Percentiles rank a stretch among this genome's conserved stretches.
Evolutionary conservation across 2,797 vertebrate genomes (phyloP).

Genomic region (Pachyuromys duprasi): DNA sequence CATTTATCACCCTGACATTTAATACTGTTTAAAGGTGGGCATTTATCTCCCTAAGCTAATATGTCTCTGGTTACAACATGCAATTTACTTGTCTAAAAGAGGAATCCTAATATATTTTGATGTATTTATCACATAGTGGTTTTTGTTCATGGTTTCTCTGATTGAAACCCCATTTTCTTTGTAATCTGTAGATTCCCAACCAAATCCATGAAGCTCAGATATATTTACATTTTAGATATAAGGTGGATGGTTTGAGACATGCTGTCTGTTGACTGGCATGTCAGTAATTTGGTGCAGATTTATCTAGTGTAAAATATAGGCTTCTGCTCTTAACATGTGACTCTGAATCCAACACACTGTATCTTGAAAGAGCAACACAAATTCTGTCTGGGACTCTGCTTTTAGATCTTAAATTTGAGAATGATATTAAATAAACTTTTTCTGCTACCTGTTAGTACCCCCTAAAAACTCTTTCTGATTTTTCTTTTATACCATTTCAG

Average conservation of each 20-base stretch:
- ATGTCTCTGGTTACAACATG: neutral
- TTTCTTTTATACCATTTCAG: conserved; percentile 69
- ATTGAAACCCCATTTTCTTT: neutral
- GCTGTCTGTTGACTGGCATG: neutral
- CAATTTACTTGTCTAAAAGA: neutral
- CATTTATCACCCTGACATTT: conserved; percentile 16
- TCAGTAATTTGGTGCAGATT: neutral
- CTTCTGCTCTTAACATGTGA: neutral
- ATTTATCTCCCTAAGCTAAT: neutral
- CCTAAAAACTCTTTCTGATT: conserved; percentile 13
- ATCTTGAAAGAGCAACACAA: neutral
- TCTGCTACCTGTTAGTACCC: conserved; percentile 35
- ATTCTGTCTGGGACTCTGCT: neutral
- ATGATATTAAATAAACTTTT: neutral
- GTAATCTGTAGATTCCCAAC: neutral
- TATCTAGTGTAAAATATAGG: neutral
- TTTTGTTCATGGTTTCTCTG: neutral
- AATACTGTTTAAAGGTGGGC: neutral
- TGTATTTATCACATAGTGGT: neutral
- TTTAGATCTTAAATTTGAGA: neutral
- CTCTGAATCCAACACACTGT: accelerated
- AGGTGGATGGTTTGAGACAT: accelerated
- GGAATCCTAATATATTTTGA: neutral
- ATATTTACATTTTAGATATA: neutral
- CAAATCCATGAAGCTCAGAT: neutral